These are phyloP conservation scores for Eurystomus glaucurus DNA, from an alignment of 2,797 vertebrate genomes.

Conservation along the genomic window DNA sequence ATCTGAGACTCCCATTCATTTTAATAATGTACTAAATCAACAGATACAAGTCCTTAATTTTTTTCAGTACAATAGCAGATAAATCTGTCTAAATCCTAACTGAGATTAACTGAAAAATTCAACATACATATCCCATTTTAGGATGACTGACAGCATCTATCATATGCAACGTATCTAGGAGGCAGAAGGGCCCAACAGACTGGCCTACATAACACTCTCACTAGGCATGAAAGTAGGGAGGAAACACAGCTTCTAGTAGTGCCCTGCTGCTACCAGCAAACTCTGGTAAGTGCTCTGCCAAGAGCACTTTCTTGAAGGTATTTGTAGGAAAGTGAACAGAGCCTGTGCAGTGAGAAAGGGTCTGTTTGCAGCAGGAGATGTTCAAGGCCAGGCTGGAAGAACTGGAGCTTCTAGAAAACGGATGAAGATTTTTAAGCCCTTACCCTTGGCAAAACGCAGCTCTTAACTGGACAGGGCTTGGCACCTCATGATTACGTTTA, in stretches of 20 bases:
- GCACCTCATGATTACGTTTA: background rate
- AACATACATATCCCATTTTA: background rate
- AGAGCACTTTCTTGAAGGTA: background rate
- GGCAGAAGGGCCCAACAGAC: background rate
- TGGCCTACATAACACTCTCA: background rate
- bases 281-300: background rate
- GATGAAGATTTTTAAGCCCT: background rate
- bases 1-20: background rate
- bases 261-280: background rate
- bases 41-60: background rate
- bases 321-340: background rate
- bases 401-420: background rate
- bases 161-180: fast-evolving
- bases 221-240: background rate
- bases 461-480: background rate
- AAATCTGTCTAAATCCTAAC: background rate
- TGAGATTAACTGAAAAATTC: background rate
- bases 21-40: background rate
- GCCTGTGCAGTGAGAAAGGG: background rate
- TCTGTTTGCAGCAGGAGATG: background rate
- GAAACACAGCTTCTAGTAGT: background rate
- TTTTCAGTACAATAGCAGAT: background rate
- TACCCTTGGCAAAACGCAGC: background rate
- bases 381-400: background rate
- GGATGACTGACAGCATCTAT: background rate